These are phyloP conservation scores for Toxostoma redivivum DNA, from an alignment of 2,113 vertebrate species.

Conservation along the genomic window DNA sequence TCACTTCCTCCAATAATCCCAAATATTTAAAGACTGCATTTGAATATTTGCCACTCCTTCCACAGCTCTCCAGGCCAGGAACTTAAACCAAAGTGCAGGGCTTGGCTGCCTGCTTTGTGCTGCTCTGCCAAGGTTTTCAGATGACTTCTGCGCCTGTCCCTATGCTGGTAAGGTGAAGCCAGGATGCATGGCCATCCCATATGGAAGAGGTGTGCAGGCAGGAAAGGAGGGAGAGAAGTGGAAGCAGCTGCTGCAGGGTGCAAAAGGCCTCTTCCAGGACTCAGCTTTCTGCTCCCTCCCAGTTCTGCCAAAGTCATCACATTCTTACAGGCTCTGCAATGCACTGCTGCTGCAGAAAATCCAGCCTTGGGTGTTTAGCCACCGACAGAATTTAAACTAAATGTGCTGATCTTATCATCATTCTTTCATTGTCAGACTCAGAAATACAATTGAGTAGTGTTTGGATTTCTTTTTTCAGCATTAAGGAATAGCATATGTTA, in stretches of 20 bases:
- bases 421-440: neutral
- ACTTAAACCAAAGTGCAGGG: neutral
- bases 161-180: accelerated
- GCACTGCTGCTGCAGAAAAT: neutral
- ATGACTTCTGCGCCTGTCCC: neutral
- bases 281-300: neutral
- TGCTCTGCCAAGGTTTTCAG: neutral
- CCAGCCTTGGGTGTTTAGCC: neutral
- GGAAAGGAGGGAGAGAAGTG: neutral
- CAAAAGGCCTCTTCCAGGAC: neutral
- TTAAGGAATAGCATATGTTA: neutral
- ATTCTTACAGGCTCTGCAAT: neutral
- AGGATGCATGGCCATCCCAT: accelerated
- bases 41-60: neutral
- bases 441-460: neutral
- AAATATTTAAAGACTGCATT: neutral
- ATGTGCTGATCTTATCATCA: neutral
- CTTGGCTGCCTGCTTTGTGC: neutral
- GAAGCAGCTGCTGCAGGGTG: neutral
- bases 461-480: neutral
- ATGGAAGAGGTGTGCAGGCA: accelerated
- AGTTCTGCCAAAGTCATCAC: neutral
- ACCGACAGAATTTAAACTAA: neutral
- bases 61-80: neutral
- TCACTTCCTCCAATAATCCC: neutral